Evolutionary conservation across 2,113 vertebrate species (phyloP).

Genomic region (Corythornis cristatus): DNA sequence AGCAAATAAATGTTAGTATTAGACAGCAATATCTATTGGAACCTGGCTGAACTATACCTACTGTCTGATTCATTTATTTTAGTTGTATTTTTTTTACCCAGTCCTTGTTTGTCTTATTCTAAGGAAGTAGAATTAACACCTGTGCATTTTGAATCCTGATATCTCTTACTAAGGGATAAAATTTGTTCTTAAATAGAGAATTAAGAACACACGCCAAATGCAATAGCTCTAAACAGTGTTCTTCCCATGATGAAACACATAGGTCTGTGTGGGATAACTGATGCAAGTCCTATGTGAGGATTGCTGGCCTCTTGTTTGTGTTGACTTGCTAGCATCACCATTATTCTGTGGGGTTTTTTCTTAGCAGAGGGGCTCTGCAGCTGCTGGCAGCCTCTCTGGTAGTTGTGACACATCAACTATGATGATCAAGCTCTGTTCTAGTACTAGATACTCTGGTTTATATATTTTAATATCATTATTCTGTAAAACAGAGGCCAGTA

Average conservation of each 20-base stretch:
- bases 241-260: too few relatives aligned
- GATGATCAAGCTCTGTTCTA: not conserved
- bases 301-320: not conserved
- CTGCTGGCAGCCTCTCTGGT: not conserved
- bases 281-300: not conserved
- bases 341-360: not conserved
- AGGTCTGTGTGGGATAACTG: too few relatives aligned
- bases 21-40: not conserved
- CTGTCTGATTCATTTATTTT: not conserved
- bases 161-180: not conserved
- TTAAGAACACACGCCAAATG: too few relatives aligned
- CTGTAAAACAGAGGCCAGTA: not conserved
- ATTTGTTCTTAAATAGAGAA: not conserved
- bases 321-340: not conserved
- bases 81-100: not conserved
- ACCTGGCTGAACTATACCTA: not conserved
- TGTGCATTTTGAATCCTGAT: fast-evolving
- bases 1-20: not conserved
- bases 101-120: not conserved
- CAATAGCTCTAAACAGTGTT: too few relatives aligned
- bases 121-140: not conserved
- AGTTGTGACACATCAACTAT: not conserved
- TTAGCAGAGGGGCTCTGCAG: not conserved
- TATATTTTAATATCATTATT: not conserved
- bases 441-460: not conserved